Base-by-base conservation (phyloP, 2,113 vertebrate genomes). In the Gambusia affinis region DNA sequence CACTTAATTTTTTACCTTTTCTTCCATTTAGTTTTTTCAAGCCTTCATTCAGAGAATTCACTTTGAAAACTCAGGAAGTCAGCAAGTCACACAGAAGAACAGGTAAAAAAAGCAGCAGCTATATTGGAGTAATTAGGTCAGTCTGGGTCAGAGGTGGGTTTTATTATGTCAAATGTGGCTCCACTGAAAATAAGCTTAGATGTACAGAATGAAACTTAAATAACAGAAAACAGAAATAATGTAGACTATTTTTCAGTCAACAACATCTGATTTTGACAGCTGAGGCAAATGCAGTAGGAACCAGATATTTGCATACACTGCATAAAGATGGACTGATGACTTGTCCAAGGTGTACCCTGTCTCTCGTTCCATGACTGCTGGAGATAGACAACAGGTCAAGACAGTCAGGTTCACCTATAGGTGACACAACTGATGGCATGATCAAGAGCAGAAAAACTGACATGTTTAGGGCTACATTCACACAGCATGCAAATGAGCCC, bases 41-140 rank as follows among this genome's bases (percentile, higher is more conserved):
- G 44, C 5, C 44, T 47, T 47, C 44, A 17, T 47, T 47, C 17
- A 47, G 14, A 47, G 22, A 8, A 57, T 57, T 57, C 3, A 57
- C 22, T 51, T 51, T 51, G 5, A 22, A 51, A 51, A 51, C 47
- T n/a, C 51, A 3, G 24, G 24, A 57, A 57, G 24, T 57, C 17
- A 57, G 0, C 51, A n/a, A 19, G 22, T 24, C 51, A 8, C 51
- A 54, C 47, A 54, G 22, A 19, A 54, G 17, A 19, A 8, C 17
- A 54, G 22, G 22, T 8, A 3, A 57, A 10, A 57, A 17, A 57
- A 57, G 51, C 5, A 57, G 24, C 17, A n/a, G 51, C 51, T 17
- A 33, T 64, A 19, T 83, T 68, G 74, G 73, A 74, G 60, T 3
- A 47, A n/a, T n/a, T 24, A 35, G 35, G 62, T 76, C 83, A 12